A percentile compares a stretch with the other conserved stretches of the same genome.
phyloP scores from a whole-genome alignment of 2,888 invertebrate species.

The Dexiosoma caninum region DNA sequence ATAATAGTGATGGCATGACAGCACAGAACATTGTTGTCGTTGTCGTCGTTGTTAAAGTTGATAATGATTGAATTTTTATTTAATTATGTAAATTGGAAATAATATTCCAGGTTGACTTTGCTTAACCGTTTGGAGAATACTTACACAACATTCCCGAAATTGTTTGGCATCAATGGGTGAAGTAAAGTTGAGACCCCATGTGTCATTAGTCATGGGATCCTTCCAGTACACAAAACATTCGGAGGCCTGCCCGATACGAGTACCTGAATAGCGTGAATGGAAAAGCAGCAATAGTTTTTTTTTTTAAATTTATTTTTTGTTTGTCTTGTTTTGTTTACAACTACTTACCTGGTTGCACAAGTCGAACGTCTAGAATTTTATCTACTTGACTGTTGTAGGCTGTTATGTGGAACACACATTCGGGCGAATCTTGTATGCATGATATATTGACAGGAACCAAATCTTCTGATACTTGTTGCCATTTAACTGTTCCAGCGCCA shows the following conservation, averaged over 20 bases:
- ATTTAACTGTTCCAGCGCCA: conserved; percentile 94
- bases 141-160: conserved; percentile 97
- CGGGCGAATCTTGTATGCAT: conserved; percentile 97
- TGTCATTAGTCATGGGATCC: conserved; percentile 97
- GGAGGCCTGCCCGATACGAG: conserved; percentile 97
- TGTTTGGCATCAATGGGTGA: conserved; percentile 98
- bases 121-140: conserved; percentile 79
- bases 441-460: conserved; percentile 99
- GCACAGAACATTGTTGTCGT: conserved; percentile 50
- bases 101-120: conserved; percentile 67
- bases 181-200: conserved; percentile 99
- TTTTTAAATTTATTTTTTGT: no score
- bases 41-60: conserved; percentile 19
- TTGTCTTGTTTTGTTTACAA: background rate
- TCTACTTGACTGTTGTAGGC: conserved; percentile 99
- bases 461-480: conserved; percentile 99
- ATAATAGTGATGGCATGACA: conserved; percentile 6
- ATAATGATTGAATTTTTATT: background rate
- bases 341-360: conserved; percentile 93
- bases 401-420: conserved; percentile 98
- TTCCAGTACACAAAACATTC: conserved; percentile 99
- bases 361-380: conserved; percentile 97
- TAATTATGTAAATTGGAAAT: conserved; percentile 11
- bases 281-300: no score
- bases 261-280: conserved; percentile 82